phyloP scores from a whole-genome alignment of 2,888 invertebrate species.

The Caenorhabditis sp. region DNA sequence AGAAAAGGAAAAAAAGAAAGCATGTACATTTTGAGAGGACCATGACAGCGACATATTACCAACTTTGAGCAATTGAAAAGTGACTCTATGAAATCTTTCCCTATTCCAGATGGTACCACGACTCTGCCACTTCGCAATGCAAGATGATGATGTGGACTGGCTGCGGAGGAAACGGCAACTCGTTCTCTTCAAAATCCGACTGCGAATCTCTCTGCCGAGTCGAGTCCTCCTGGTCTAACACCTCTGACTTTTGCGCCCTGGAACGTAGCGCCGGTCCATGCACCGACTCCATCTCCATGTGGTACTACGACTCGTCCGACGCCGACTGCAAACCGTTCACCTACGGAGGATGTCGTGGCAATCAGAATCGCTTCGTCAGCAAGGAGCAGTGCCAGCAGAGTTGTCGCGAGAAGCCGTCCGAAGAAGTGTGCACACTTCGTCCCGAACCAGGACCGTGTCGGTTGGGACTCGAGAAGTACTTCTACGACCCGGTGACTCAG shows the following conservation, averaged over 20 bases:
- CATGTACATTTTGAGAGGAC: no score
- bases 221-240: constrained; percentile 60
- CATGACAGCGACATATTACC: no score
- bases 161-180: constrained; percentile 82
- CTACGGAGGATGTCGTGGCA: constrained; percentile 82
- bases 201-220: constrained; percentile 78
- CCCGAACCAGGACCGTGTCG: constrained; percentile 76
- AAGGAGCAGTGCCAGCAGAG: constrained; percentile 62
- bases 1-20: no score
- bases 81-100: no score
- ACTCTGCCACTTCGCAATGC: constrained; percentile 72
- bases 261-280: constrained; percentile 79
- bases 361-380: constrained; percentile 72
- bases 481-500: constrained; percentile 75
- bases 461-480: constrained; percentile 70
- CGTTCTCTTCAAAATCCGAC: constrained; percentile 78
- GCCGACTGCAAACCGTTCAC: constrained; percentile 78
- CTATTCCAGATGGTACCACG: constrained; percentile 77
- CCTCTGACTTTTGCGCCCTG: constrained; percentile 52
- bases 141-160: constrained; percentile 80
- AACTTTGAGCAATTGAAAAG: no score
- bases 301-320: constrained; percentile 75
- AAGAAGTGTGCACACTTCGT: constrained; percentile 73
- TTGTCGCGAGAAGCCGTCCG: constrained; percentile 28
- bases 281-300: constrained; percentile 79